Base-by-base conservation (phyloP, 2,113 vertebrate species). In the Ceyx margarethae region DNA sequence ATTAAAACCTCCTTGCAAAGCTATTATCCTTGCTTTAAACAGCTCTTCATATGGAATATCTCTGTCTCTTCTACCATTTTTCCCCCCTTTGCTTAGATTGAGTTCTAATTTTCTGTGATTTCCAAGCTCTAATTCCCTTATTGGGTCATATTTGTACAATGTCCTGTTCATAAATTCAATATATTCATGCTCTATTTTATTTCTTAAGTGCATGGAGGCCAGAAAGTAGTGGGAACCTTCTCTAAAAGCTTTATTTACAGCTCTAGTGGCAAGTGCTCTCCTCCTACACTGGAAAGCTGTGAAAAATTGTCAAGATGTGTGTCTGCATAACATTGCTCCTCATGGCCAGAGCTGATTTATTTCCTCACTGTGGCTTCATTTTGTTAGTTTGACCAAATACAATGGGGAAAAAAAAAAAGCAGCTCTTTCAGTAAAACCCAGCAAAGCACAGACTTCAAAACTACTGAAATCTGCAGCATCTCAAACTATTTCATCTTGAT, bases 261-360 rank as follows among this genome's bases (percentile, higher is more conserved):
- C 64, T 80, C 79, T 67, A 67, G 78, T 90, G 94, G 73, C 79
- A 94, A 90, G 79, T 53, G 46, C 45, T 95, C 45, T 93, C 87
- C 91, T 96, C 95, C 94, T 86, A 96, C 88, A n/a, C 77, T 80
- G 89, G 82, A 95, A 95, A 95, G 66, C 85, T 88, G 93, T 91
- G 85, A 94, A 94, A 96, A 96, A 62, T 68, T 96, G 81, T 95
- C 93, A 93, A 46, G 87, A 94, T 86, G 46, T 93, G 95, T 95
- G 81, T 58, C 54, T 82, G 29, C 65, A 84, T 95, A 96, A 93
- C 87, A 97, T 87, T 94, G 62, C 68, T 64, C 13, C 93, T 86
- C 92, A 81, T 0, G 21, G n/a, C 85, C 89, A 92, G 81, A 94
- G 73, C 51, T 75, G 92, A 87, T 91, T 96, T 97, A 90, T 93